Conservation (phyloP, 2,797 vertebrate genomes). For the Martes flavigula region DNA sequence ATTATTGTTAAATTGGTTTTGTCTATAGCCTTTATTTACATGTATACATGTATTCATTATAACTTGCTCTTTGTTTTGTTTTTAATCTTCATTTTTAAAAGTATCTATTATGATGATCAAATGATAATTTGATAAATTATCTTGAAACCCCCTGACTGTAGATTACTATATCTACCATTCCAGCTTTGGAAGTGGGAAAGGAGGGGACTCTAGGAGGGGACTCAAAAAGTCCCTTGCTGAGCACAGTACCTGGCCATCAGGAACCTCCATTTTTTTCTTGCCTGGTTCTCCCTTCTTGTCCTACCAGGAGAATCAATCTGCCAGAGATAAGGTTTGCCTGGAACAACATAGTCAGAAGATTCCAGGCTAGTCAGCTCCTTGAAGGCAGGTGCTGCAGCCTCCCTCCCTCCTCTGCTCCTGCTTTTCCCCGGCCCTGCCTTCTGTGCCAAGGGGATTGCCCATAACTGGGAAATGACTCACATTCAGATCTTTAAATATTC, state of each 20-base stretch:
- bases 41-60: background rate
- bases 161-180: background rate
- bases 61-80: background rate
- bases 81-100: background rate
- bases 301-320: background rate
- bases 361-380: background rate
- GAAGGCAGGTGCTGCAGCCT: background rate
- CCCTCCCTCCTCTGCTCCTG: fast-evolving
- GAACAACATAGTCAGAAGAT: fast-evolving
- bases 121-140: background rate
- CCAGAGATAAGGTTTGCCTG: background rate
- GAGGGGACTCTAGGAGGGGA: background rate
- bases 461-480: background rate
- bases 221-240: background rate
- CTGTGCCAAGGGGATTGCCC: background rate
- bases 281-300: background rate
- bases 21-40: background rate
- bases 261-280: background rate
- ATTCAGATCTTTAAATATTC: constrained; percentile 20
- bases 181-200: background rate
- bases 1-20: background rate
- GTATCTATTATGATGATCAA: background rate
- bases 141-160: background rate
- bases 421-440: background rate
- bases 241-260: background rate